phyloP scores from a whole-genome alignment of 2,797 vertebrate species.

The Thalassophryne amazonica region DNA sequence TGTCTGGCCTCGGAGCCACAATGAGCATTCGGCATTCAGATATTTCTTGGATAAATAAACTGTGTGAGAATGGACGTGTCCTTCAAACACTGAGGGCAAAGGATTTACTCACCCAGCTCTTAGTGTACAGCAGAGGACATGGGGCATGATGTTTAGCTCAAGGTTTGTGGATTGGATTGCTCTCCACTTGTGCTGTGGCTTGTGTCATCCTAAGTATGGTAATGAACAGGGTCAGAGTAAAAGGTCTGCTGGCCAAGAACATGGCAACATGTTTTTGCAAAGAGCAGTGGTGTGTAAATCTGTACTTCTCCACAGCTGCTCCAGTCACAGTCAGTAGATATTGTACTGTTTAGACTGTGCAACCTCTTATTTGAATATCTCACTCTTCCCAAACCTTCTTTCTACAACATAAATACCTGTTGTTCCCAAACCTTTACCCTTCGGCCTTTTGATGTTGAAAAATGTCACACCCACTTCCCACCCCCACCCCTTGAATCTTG shows the following conservation, averaged over 20 bases:
- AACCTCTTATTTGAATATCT: slow-evolving; percentile 25
- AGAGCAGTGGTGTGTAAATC: slow-evolving; percentile 37
- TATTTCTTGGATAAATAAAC: slow-evolving; percentile 44
- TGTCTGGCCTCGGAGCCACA: slow-evolving; percentile 19
- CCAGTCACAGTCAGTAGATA: not conserved
- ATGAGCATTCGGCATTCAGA: slow-evolving; percentile 33
- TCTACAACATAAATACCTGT: not conserved
- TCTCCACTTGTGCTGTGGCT: slow-evolving; percentile 36
- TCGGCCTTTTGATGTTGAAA: no score
- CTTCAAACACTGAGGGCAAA: slow-evolving; percentile 36
- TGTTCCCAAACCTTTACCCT: no score
- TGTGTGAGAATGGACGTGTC: slow-evolving; percentile 30
- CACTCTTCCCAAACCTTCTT: slow-evolving; percentile 1
- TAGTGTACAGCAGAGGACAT: slow-evolving; percentile 25
- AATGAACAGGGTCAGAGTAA: slow-evolving; percentile 47
- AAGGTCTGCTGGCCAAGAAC: slow-evolving; percentile 48
- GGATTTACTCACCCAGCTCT: slow-evolving; percentile 25
- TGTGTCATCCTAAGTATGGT: slow-evolving; percentile 49
- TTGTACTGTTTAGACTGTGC: slow-evolving; percentile 16
- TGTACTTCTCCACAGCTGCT: not conserved
- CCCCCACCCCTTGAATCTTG: no score
- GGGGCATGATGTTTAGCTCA: slow-evolving; percentile 52
- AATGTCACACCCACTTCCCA: no score
- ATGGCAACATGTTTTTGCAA: slow-evolving; percentile 38
- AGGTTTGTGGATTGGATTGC: slow-evolving; percentile 42